Percentiles rank a stretch among this genome's conserved stretches.
phyloP scores from a whole-genome alignment of 1,140 invertebrate species.

The fruit fly (Drosophila melanogaster) region Release_6_plus_ISO1_MT NC_004354.4:12710001-12710500 shows the following conservation, averaged over 20 bases:
- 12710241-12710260: not conserved
- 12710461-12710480: conserved; percentile 39
- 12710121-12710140: too few species aligned
- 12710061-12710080: not conserved
- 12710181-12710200: too few species aligned
- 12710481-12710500: conserved; percentile 14
- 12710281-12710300: too few species aligned
- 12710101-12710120: not conserved
- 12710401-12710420: conserved; percentile 38
- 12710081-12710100: not conserved
- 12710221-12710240: too few species aligned
- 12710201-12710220: too few species aligned
- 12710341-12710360: conserved; percentile 20
- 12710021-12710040: not conserved
- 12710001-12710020: not conserved
- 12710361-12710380: conserved; percentile 25
- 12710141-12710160: too few species aligned
- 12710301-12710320: conserved; percentile 83
- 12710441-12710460: conserved; percentile 44
- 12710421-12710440: conserved; percentile 4
- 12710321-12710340: conserved; percentile 49
- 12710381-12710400: conserved; percentile 24
- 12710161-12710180: too few species aligned
- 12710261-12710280: not conserved
- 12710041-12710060: not conserved